Evolutionary conservation across 2,888 invertebrate species (phyloP).

Genomic region (Pristionchus entomophagus): DNA sequence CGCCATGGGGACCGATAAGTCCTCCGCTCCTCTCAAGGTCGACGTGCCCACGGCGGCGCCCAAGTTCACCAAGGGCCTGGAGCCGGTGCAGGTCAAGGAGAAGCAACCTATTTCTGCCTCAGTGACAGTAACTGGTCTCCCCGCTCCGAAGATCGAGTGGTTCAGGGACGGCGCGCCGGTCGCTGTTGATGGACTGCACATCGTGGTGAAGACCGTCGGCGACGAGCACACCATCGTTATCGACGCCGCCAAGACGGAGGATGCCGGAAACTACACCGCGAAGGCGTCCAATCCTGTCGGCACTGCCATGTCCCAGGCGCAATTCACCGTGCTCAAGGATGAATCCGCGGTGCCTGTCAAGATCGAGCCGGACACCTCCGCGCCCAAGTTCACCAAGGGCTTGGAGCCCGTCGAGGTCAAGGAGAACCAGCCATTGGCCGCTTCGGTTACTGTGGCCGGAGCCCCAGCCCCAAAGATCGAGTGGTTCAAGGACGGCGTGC

Average conservation of each 20-base stretch:
- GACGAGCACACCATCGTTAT: slow-evolving; percentile 81
- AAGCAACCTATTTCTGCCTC: slow-evolving; percentile 58
- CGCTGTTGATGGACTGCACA: slow-evolving; percentile 84
- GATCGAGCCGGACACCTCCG: slow-evolving; percentile 49
- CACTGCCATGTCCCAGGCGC: slow-evolving; percentile 82
- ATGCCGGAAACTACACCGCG: slow-evolving; percentile 94
- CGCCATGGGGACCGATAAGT: slow-evolving; percentile 60
- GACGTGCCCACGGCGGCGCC: slow-evolving; percentile 51
- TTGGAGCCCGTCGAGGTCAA: slow-evolving; percentile 55
- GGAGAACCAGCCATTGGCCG: slow-evolving; percentile 56
- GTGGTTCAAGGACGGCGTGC: slow-evolving; percentile 97
- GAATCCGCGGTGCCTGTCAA: no score
- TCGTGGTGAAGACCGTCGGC: slow-evolving; percentile 83
- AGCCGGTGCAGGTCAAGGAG: slow-evolving; percentile 55
- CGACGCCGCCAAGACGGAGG: slow-evolving; percentile 80
- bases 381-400: slow-evolving; percentile 58
- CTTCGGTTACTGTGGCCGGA: slow-evolving; percentile 86
- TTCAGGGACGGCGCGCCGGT: slow-evolving; percentile 95
- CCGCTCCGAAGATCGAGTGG: slow-evolving; percentile 94
- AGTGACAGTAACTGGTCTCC: slow-evolving; percentile 89
- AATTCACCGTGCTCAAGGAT: slow-evolving; percentile 57
- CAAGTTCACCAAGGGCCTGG: slow-evolving; percentile 56
- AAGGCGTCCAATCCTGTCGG: slow-evolving; percentile 95
- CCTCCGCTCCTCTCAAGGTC: slow-evolving; percentile 56
- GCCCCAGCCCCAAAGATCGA: slow-evolving; percentile 93